A percentile compares a stretch with the other conserved stretches of the same genome.
Evolutionary conservation across 2,113 vertebrate species (phyloP).

Genomic region (Turnix velox): DNA sequence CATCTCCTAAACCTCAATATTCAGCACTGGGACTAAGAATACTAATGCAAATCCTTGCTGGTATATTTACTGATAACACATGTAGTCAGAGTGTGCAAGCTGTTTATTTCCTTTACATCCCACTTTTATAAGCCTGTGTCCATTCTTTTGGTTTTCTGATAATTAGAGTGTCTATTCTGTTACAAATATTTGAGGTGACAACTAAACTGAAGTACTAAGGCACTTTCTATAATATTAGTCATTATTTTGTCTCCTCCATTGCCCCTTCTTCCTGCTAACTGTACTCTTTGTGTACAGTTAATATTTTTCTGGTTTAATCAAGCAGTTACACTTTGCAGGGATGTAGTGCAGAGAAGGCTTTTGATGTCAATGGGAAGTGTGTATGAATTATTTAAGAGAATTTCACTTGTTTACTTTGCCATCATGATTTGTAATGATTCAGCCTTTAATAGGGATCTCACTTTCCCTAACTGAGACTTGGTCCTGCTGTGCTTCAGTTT

Average conservation of each 20-base stretch:
- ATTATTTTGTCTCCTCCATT: background rate
- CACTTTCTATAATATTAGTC: background rate
- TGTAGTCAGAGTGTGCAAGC: background rate
- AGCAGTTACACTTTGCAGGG: background rate
- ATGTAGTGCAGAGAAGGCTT: background rate
- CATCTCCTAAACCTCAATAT: background rate
- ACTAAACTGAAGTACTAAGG: background rate
- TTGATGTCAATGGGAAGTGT: background rate
- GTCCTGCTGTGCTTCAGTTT: background rate
- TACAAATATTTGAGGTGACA: background rate
- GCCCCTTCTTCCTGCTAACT: background rate
- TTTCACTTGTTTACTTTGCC: constrained; percentile 15
- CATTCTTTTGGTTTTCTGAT: background rate
- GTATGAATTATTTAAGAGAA: constrained; percentile 47
- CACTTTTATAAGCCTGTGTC: background rate
- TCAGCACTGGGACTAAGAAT: background rate
- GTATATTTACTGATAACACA: background rate
- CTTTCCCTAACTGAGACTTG: background rate
- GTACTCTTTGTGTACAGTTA: background rate
- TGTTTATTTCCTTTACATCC: background rate
- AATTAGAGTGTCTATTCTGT: background rate
- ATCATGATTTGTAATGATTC: background rate
- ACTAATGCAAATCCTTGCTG: background rate
- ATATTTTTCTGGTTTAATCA: background rate
- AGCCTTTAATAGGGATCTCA: background rate